Base-by-base conservation (phyloP, 2,888 invertebrate genomes). In the Pecten maximus region DNA sequence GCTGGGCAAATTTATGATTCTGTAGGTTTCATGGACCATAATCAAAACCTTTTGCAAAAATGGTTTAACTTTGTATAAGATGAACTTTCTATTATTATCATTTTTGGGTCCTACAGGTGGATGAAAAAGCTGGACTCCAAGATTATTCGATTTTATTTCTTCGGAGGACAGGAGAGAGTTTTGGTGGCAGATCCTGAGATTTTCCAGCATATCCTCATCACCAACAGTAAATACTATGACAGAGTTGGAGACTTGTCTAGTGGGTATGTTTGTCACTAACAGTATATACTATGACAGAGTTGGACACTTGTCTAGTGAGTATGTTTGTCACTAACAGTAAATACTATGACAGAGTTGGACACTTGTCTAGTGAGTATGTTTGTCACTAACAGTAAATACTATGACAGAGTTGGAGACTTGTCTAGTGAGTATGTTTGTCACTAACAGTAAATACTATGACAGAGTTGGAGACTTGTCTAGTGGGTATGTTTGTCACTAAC, bases 121-220 rank as follows among this genome's bases (percentile, higher is more conserved):
- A 94, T 95, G 93, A 91, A 87, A 87, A 92, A 93, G 60, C 89
- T 92, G 12, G 94, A 95, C 3, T 93, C 94, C 15, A 92, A 93
- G n/a, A 92, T 96, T 39, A 93, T 94, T 12, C 92, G 96, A 0
- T 96, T 94, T 90, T 96, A 96, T 91, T 94, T 92, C 89, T 93
- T 95, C 89, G 94, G 94, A 89, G 96, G 96, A 2, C 91, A 92
- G 88, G 95, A 94, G 88, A 91, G 95, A 60, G 87, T 96, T 12
- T 90, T 95, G 28, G 93, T 95, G 23, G 95, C 95, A n/a, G 96
- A 96, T 91, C 95, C 96, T 8, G 94, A 94, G 3, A 90, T 94
- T 10, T 93, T 95, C 28, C 92, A 94, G 88, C 94, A 96, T 89
- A 92, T 96, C 50, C 89, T 94, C 16, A 95, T 96, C 50, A 95